Evolutionary conservation across 2,797 vertebrate genomes (phyloP).

Genomic region (Aphelocoma californica): DNA sequence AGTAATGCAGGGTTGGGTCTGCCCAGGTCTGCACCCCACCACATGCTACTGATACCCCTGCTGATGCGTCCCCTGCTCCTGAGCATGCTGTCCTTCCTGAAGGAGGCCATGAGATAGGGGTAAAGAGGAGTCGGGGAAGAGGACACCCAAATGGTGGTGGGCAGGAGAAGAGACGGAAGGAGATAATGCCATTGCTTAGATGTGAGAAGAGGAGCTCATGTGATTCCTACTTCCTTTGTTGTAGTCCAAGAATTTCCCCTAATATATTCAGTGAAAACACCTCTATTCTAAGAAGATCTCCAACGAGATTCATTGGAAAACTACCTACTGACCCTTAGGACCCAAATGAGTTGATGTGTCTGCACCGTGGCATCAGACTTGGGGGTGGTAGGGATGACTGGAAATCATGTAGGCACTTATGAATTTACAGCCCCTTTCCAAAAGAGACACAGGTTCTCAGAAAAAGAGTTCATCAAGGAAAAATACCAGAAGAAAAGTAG

Average conservation of each 20-base stretch:
- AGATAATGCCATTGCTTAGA: background rate
- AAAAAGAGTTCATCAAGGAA: background rate
- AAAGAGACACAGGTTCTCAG: background rate
- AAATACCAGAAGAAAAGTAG: background rate
- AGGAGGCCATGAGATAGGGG: background rate
- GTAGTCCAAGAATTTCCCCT: background rate
- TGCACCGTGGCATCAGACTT: background rate
- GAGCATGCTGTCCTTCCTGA: background rate
- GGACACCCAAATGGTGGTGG: background rate
- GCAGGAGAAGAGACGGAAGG: background rate
- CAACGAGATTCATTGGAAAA: background rate
- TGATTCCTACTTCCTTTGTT: background rate
- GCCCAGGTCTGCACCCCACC: background rate
- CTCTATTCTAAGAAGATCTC: background rate
- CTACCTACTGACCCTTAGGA: background rate
- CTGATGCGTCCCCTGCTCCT: background rate
- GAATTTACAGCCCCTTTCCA: background rate
- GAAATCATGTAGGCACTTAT: fast-evolving
- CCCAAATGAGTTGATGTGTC: background rate
- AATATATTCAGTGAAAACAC: background rate
- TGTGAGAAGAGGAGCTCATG: background rate
- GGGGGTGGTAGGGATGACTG: background rate
- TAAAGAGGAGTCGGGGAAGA: background rate
- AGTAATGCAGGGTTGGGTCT: background rate
- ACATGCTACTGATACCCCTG: background rate